A percentile compares a stretch with the other conserved stretches of the same genome.
Evolutionary conservation across 1,140 invertebrate genomes (phyloP).

Genomic region (Brachionus manjavacas): DNA sequence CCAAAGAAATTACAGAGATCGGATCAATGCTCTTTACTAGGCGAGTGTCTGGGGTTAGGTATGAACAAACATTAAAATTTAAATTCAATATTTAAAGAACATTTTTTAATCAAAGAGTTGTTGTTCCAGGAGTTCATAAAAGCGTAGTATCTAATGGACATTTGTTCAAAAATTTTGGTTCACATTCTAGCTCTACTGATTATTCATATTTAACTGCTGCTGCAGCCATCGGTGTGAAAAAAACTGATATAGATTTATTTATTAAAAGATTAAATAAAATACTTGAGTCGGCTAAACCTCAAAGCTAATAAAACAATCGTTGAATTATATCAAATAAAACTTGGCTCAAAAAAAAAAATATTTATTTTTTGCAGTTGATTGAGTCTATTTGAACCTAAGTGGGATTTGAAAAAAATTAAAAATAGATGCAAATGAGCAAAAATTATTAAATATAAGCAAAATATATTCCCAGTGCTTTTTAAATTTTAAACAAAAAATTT

Average conservation of each 20-base stretch:
- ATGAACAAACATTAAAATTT: not conserved
- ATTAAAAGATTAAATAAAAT: slow-evolving; percentile 64
- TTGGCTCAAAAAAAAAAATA: not conserved
- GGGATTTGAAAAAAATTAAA: too few species aligned
- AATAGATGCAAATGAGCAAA: too few species aligned
- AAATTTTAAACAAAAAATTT: too few species aligned
- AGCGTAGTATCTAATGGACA: slow-evolving; percentile 45
- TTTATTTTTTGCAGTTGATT: not conserved
- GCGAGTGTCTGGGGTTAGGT: slow-evolving; percentile 67
- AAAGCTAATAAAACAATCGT: not conserved
- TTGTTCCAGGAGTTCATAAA: slow-evolving; percentile 45
- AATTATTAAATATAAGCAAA: too few species aligned
- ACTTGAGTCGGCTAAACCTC: slow-evolving; percentile 43
- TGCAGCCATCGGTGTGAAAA: slow-evolving; percentile 67
- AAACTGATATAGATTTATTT: slow-evolving; percentile 66
- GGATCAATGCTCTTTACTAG: slow-evolving; percentile 71
- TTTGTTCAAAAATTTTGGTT: slow-evolving; percentile 64
- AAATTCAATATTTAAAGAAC: not conserved
- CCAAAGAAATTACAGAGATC: slow-evolving; percentile 58
- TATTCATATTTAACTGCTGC: slow-evolving; percentile 68
- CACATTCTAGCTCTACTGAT: slow-evolving; percentile 65
- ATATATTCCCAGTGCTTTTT: too few species aligned
- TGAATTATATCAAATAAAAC: not conserved
- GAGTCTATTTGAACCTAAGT: too few species aligned
- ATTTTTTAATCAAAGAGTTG: slow-evolving; percentile 48